Evolutionary conservation across 2,888 invertebrate genomes (phyloP), one percentile per base, ranked within the genome.

Genomic region (Neocrepidodera transversa): DNA sequence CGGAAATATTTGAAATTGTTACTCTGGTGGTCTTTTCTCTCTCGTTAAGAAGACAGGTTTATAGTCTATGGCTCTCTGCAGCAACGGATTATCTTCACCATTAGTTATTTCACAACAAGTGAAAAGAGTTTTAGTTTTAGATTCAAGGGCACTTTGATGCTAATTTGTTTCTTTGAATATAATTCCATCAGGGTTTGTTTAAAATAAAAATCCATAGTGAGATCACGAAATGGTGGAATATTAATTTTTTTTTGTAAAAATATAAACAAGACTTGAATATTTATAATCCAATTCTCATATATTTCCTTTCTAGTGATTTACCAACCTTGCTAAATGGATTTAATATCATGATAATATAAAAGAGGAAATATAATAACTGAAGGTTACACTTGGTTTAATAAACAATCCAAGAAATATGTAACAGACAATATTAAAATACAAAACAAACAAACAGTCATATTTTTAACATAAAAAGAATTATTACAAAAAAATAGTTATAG

Each of bases 311-410:
- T 51, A 40, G 40, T 40, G 40, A 51, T 51, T 51, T 28, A 51
- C 40, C 51, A 51, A 51, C 51, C 51, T 51, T 51, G 51, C 18
- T n/a, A 30, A 51, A 40, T 40, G 28, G 14, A 51, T 51, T 26
- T 51, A 51, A 51, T 51, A 51, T 51, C 51, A 51, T 36, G 50
- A 45, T 48, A 50, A 40, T 40, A 20, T 47, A 38, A 54, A 47
- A 52, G 47, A 58, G 62, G 62, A 62, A 62, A 62, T 52, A 28
- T 48, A 49, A 62, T 32, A 52, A n/a, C n/a, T 28, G 62, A 59
- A 62, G 62, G 62, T 59, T 62, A 59, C 49, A 38, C 32, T 47
- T 18, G 28, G 52, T 54, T 56, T 60, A 60, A 40, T 54, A 55
- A 49, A 59, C 30, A 17, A 36, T 30, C 32, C 35, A 49, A 49